Evolutionary conservation across 2,113 vertebrate genomes (phyloP), one percentile per base, ranked within the genome.

Genomic region (Aplodontia rufa): DNA sequence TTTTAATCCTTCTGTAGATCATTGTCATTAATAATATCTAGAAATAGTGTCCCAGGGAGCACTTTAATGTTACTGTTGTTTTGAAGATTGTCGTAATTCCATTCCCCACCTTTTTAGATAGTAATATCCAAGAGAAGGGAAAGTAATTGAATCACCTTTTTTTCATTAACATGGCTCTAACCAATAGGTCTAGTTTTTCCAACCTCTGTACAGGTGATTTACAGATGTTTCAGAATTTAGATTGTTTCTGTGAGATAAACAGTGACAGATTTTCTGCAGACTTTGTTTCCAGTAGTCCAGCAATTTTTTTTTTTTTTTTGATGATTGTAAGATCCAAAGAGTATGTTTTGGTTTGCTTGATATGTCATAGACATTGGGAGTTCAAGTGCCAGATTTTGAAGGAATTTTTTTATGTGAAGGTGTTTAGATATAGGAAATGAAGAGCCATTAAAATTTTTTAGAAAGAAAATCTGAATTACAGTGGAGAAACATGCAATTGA

Each of bases 201-300:
- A 90, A 6, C 20, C 19, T 94, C 17, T 88, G 19, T 60, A 85
- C 5, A 88, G 69, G 28, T 90, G 75, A 87, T 90, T 62, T 95
- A 75, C 87, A 87, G 45, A n/a, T 92, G 90, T 92, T 93, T 95
- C 78, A 42, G 49, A 91, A 74, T 71, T 93, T 80, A 80, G 49
- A 86, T 92, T 79, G 35, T 90, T 95, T 96, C 13, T 62, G 3
- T 94, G 35, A 90, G 84, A 66, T 24, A 24, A 93, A 87, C 64
- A 87, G 35, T 82, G 37, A 30, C 35, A 42, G 90, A 10, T 85
- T 91, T 75, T 96, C n/a, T 80, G 30, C 51, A 58, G 75, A 76
- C 4, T 82, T 91, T 71, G 72, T 92, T 93, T 89, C 32, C 6
- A 58, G 40, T 95, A 68, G 47, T 84, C 6, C 9, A 89, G 53